phyloP scores from a whole-genome alignment of 2,797 vertebrate species.

The Spea hammondii region DNA sequence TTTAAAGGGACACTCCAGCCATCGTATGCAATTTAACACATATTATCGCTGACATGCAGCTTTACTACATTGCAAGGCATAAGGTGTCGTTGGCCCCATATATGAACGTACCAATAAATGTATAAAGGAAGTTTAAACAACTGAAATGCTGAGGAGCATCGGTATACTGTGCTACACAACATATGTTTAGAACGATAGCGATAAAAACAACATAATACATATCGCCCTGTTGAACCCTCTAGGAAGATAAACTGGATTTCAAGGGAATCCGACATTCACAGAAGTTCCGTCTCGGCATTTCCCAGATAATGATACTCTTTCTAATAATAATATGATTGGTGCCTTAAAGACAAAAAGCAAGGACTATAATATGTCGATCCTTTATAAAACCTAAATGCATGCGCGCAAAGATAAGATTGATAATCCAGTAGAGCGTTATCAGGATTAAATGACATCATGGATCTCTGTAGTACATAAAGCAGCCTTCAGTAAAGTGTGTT shows the following conservation, averaged over 20 bases:
- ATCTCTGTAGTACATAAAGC: neutral
- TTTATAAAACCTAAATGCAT: neutral
- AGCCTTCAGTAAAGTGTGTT: neutral
- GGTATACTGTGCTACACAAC: neutral
- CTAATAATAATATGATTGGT: neutral
- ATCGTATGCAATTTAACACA: too few relatives aligned
- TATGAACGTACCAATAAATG: too few relatives aligned
- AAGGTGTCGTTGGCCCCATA: too few relatives aligned
- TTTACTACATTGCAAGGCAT: too few relatives aligned
- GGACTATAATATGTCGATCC: neutral
- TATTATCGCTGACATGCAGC: too few relatives aligned
- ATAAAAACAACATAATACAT: neutral
- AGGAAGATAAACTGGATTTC: conserved; percentile 1
- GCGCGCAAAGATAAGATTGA: conserved; percentile 6
- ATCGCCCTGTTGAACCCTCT: neutral
- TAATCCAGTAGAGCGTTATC: conserved; percentile 2
- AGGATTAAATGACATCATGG: conserved; percentile 6
- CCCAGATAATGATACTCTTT: conserved; percentile 10
- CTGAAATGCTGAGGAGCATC: too few relatives aligned
- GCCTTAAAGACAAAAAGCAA: neutral
- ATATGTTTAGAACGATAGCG: neutral
- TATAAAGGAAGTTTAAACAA: too few relatives aligned
- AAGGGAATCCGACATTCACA: conserved; percentile 3
- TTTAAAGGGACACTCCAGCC: too few relatives aligned
- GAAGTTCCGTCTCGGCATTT: neutral